phyloP scores from a whole-genome alignment of 2,888 invertebrate species.

The Thecophora atra region DNA sequence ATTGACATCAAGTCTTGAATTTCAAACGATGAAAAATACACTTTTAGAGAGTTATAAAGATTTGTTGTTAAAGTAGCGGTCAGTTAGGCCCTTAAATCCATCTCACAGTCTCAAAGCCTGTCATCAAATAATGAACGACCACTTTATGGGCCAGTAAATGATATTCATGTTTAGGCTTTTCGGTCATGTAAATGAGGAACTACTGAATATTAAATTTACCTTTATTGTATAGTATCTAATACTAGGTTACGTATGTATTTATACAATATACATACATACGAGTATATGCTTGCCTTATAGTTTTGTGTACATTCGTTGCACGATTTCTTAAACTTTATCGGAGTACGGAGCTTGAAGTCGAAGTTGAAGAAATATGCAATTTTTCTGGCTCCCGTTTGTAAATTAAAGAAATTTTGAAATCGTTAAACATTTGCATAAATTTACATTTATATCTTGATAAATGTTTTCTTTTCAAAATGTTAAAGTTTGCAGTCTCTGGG shows the following conservation, averaged over 20 bases:
- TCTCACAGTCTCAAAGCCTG: not conserved
- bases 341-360: too few species aligned
- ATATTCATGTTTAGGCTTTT: conserved; percentile 18
- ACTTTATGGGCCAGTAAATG: not conserved
- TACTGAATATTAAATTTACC: conserved; percentile 17
- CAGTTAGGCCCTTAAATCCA: too few species aligned
- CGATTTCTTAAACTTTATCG: not conserved
- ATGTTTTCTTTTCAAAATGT: not conserved
- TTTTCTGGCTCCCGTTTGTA: too few species aligned
- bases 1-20: too few species aligned
- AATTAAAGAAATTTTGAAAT: conserved; percentile 1
- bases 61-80: too few species aligned
- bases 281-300: too few species aligned
- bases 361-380: too few species aligned
- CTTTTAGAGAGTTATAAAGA: too few species aligned
- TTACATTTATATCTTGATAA: not conserved
- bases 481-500: not conserved
- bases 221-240: not conserved
- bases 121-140: not conserved
- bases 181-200: conserved; percentile 27
- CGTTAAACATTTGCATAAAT: not conserved
- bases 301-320: not conserved
- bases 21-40: too few species aligned
- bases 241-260: too few species aligned
- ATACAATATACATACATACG: too few species aligned